Conservation (phyloP, 1,140 invertebrate species). For the Pseudomyrmex gracilis region DNA sequence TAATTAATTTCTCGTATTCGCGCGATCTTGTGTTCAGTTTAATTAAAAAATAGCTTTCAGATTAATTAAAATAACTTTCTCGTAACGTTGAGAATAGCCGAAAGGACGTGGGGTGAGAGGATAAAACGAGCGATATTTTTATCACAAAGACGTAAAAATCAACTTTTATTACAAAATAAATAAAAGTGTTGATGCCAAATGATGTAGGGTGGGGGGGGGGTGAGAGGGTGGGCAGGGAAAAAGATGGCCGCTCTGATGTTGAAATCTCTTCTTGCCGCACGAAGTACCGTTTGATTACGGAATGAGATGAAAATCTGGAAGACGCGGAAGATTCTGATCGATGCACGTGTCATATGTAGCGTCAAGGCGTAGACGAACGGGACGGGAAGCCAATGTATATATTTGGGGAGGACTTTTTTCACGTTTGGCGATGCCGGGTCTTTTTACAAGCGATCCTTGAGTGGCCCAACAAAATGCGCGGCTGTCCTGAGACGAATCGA, state of each 20-base stretch:
- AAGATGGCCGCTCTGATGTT: conserved; percentile 62
- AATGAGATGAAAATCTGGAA: conserved; percentile 7
- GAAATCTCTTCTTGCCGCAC: conserved; percentile 79
- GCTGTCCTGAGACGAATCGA: conserved; percentile 59
- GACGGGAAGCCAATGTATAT: conserved; percentile 23
- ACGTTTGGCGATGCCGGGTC: conserved; percentile 67
- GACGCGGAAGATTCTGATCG: conserved; percentile 10
- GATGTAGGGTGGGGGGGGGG: conserved; percentile 58
- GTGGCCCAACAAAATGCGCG: conserved; percentile 46
- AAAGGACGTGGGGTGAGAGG: too few relatives aligned
- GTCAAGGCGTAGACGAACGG: conserved; percentile 34
- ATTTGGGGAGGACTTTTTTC: conserved; percentile 60
- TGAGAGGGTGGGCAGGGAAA: conserved; percentile 57
- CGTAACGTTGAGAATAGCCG: too few relatives aligned
- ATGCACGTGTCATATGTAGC: conserved; percentile 56
- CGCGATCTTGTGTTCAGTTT: too few relatives aligned
- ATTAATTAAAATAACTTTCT: too few relatives aligned
- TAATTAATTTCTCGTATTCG: too few relatives aligned
- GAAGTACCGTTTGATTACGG: conserved; percentile 51
- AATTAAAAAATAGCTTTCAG: too few relatives aligned
- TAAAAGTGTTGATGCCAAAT: conserved; percentile 79
- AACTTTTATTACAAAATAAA: conserved; percentile 85
- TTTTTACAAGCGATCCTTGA: conserved; percentile 53
- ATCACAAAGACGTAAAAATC: conserved; percentile 72
- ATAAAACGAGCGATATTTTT: too few relatives aligned